Evolutionary conservation across 2,888 invertebrate species (phyloP).

Genomic region (Leptopterna dolabrata): DNA sequence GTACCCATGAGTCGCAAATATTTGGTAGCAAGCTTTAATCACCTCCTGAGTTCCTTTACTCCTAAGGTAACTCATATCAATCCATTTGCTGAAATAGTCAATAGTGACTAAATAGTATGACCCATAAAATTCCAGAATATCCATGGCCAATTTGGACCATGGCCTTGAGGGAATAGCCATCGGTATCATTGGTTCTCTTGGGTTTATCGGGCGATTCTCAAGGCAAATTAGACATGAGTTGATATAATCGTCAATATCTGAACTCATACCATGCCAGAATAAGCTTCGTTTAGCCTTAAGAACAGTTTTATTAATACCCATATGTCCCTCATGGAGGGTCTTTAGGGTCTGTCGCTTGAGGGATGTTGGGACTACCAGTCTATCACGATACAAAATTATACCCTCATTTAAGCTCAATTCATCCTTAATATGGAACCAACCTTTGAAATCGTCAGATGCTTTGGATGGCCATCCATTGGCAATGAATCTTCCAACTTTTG

Average conservation of each 20-base stretch:
- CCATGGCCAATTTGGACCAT: conserved; percentile 49
- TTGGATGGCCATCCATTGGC: not conserved
- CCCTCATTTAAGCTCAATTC: not conserved
- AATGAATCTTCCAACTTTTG: not conserved
- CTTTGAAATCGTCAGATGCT: not conserved
- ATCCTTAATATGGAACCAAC: not conserved
- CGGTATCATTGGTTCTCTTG: conserved; percentile 50
- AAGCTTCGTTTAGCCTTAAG: conserved; percentile 50
- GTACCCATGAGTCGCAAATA: not conserved
- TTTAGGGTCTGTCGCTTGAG: not conserved
- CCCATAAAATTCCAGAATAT: no score
- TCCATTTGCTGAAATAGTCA: conserved; percentile 56
- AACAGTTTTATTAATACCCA: conserved; percentile 56
- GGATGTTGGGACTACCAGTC: not conserved
- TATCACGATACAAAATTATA: not conserved
- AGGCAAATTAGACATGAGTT: not conserved
- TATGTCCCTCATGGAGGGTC: conserved; percentile 50
- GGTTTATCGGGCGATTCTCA: not conserved
- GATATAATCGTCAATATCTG: conserved; percentile 51
- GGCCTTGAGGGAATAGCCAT: conserved; percentile 36
- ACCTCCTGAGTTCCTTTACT: not conserved
- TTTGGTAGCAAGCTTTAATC: not conserved
- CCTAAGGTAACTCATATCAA: conserved; percentile 12
- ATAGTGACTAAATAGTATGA: no score
- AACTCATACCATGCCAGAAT: conserved; percentile 57